phyloP scores from a whole-genome alignment of 2,888 invertebrate species.

The Chrysodeixis includens region DNA sequence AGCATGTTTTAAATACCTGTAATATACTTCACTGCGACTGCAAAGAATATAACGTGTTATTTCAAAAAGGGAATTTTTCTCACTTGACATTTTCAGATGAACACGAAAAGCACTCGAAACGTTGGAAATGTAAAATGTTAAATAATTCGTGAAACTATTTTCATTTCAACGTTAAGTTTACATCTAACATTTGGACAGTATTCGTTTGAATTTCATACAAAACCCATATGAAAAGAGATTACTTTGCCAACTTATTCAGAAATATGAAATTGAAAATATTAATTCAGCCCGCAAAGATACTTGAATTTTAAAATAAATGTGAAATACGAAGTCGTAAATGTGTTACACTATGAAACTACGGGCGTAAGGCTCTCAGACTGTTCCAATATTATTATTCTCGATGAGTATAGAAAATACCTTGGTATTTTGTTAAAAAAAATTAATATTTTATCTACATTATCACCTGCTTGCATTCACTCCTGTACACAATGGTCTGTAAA shows the following conservation, averaged over 20 bases:
- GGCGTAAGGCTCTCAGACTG: constrained; percentile 3
- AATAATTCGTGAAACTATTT: constrained; percentile 22
- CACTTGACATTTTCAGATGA: constrained; percentile 6
- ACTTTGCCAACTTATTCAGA: constrained; percentile 25
- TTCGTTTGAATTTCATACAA: constrained; percentile 39
- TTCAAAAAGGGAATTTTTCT: neutral
- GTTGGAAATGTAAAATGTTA: constrained; percentile 3
- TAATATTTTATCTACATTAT: too few relatives aligned
- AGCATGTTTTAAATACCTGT: too few relatives aligned
- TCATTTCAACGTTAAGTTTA: constrained; percentile 28
- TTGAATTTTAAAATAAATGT: constrained; percentile 17
- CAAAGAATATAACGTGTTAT: neutral
- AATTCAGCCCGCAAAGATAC: neutral
- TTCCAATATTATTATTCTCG: neutral
- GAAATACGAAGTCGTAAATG: constrained; percentile 12
- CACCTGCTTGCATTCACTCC: too few relatives aligned
- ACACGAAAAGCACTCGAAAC: neutral
- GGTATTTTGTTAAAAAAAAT: neutral
- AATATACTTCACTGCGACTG: neutral
- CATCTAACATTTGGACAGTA: constrained; percentile 14
- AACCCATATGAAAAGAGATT: constrained; percentile 14
- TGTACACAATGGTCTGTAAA: too few relatives aligned
- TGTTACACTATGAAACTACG: neutral
- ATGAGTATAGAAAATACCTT: neutral
- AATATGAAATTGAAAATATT: constrained; percentile 22